phyloP scores from a whole-genome alignment of 2,113 vertebrate genomes.

The Strix aluco region DNA sequence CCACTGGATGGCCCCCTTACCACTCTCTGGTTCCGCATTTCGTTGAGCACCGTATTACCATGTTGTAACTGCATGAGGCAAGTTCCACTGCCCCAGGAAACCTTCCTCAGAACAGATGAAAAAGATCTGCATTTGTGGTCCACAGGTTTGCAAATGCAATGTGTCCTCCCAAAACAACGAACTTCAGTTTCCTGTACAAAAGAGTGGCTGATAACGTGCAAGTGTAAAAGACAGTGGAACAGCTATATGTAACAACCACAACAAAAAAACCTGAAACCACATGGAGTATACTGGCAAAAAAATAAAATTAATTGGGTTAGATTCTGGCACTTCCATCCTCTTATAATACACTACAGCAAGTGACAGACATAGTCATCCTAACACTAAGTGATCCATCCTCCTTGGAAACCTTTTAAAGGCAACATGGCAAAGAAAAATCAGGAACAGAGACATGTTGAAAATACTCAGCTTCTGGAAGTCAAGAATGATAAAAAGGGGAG shows the following conservation, averaged over 20 bases:
- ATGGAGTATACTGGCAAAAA: not conserved
- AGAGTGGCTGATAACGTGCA: not conserved
- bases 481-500: not conserved
- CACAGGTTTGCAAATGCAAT: not conserved
- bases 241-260: not conserved
- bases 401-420: not conserved
- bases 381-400: not conserved
- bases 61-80: accelerated
- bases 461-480: not conserved
- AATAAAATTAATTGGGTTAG: not conserved
- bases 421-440: not conserved
- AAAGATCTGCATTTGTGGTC: not conserved
- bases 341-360: not conserved
- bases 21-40: not conserved
- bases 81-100: not conserved
- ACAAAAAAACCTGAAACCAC: not conserved
- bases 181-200: not conserved
- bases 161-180: not conserved
- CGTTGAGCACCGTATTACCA: not conserved
- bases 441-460: not conserved
- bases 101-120: not conserved
- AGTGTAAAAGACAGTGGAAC: not conserved
- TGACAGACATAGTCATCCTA: not conserved
- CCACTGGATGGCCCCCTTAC: conserved; percentile 32
- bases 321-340: not conserved